A percentile compares a stretch with the other conserved stretches of the same genome.
phyloP scores from a whole-genome alignment of 1,140 invertebrate species.

The Bombus breviceps region DNA sequence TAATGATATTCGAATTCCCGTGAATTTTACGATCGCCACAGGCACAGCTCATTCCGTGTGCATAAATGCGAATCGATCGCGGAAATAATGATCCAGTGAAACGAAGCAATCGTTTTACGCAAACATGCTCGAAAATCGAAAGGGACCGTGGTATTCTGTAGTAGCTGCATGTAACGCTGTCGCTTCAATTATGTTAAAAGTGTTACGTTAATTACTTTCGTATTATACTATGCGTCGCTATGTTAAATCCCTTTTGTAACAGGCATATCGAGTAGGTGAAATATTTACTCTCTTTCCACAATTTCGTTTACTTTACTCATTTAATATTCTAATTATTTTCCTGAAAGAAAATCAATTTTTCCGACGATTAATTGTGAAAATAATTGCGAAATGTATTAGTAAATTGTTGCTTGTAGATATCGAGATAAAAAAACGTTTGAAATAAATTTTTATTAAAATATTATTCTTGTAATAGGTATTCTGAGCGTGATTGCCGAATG shows the following conservation, averaged over 20 bases:
- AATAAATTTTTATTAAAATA: not conserved
- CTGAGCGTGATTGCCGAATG: not conserved
- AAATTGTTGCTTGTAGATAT: not conserved
- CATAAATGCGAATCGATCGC: not conserved
- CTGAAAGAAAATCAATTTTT: not conserved
- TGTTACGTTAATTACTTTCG: not conserved
- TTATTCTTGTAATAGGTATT: not conserved
- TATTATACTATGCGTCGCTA: not conserved
- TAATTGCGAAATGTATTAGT: not conserved
- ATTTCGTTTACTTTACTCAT: not conserved
- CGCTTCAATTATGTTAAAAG: not conserved
- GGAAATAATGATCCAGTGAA: constrained; percentile 16
- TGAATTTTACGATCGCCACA: not conserved
- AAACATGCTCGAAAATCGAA: constrained; percentile 17
- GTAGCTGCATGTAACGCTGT: not conserved
- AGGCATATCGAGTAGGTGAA: not conserved
- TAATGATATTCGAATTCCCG: not conserved
- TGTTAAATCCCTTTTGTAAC: not conserved
- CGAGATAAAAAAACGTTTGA: not conserved
- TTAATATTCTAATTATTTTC: not conserved
- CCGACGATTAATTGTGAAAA: not conserved
- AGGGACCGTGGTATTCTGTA: not conserved
- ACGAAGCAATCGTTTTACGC: constrained; percentile 23
- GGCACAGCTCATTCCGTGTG: not conserved
- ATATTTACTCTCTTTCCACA: not conserved